Percentiles rank a stretch among this genome's conserved stretches.
phyloP scores from a whole-genome alignment of 1,140 invertebrate genomes.

The Dreissena polymorpha region DNA sequence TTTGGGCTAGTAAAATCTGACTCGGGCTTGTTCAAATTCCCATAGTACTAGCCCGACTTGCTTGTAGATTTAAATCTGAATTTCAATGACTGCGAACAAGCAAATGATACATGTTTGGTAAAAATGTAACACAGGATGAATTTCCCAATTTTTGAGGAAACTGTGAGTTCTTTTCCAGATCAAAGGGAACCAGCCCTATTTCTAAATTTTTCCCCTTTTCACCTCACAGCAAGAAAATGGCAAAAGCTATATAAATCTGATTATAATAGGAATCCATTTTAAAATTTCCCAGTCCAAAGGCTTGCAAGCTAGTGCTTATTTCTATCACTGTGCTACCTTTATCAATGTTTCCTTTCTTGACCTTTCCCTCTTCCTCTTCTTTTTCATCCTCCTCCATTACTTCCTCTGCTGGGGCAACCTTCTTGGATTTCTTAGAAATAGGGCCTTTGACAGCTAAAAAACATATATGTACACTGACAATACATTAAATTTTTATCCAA shows the following conservation, averaged over 20 bases:
- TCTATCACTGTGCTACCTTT: neutral
- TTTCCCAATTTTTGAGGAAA: too few relatives aligned
- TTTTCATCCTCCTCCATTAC: slow-evolving; percentile 50
- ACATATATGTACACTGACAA: neutral
- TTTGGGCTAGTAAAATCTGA: too few relatives aligned
- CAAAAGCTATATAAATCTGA: neutral
- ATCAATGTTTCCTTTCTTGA: slow-evolving; percentile 36
- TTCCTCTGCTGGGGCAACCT: slow-evolving; percentile 3
- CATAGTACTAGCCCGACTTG: too few relatives aligned
- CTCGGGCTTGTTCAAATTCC: too few relatives aligned
- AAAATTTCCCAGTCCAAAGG: neutral
- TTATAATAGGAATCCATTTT: neutral
- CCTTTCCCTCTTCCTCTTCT: slow-evolving; percentile 46
- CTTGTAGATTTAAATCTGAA: too few relatives aligned
- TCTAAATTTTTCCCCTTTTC: neutral
- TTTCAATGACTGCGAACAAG: too few relatives aligned
- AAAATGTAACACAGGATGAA: too few relatives aligned
- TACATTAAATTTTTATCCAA: neutral
- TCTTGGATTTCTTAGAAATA: slow-evolving; percentile 15
- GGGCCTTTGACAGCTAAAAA: slow-evolving; percentile 24
- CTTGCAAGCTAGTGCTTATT: neutral
- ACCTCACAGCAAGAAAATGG: neutral
- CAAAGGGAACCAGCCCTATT: neutral
- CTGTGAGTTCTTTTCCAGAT: neutral
- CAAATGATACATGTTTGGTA: too few relatives aligned